Evolutionary conservation across 1,140 invertebrate species (phyloP), one percentile per base, ranked within the genome.

Genomic region (Solenopsis fugax): DNA sequence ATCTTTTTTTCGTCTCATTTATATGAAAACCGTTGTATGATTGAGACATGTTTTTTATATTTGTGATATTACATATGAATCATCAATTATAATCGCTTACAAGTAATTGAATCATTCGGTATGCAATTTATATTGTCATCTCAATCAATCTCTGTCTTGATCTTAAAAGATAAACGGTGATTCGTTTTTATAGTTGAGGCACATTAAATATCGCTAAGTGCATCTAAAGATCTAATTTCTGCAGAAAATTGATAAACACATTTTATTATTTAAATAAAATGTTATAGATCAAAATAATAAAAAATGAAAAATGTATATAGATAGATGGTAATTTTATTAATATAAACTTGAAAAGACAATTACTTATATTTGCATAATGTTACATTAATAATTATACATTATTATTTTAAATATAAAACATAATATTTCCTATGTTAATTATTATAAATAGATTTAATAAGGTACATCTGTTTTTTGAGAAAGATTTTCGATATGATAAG

Each of bases 351-450:
- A 37, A 73, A 37, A 60, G 24, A 10, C 4, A 62, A 12, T 71
- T 60, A 73, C 12, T 54, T 73, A 37, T 34, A 29, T n/a, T 18
- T 73, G 45, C 24, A 73, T 2, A 34, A 54, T 54, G 18, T 73
- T 54, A 73, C 13, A 37, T 73, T n/a, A 7, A 18, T 54, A 29
- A 73, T 54, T 37, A 73, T 56, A 34, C 16, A 56, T 54, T 21
- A 54, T 73, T 54, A 73, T 73, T 73, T 29, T 73, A 13, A 73
- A 6, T 73, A 37, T 56, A 69, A 69, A 24, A 34, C 24, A 50
- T 18, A 48, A 34, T 16, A n/a, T 72, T 52, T 34, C n/a, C 10
- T 72, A 4, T 34, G 2, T 56, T 52, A 18, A 29, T 29, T 72
- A 29, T 29, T 29, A 29, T 29, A 16, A 29, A 50, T 29, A 50